phyloP scores from a whole-genome alignment of 2,113 vertebrate genomes.

The Anhinga rufa region DNA sequence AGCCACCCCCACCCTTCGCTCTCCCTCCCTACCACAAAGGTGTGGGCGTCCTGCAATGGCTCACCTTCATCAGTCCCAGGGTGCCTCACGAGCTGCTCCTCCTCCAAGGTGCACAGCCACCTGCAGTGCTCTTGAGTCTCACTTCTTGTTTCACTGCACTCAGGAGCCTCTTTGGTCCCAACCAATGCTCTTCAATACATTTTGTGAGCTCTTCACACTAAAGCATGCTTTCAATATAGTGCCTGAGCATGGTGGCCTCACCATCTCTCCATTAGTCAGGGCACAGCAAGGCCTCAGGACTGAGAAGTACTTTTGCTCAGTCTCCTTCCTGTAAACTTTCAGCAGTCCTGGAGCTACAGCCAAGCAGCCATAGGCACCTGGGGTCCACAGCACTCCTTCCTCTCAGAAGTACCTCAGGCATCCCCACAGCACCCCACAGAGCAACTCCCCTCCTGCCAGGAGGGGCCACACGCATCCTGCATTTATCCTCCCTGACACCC shows the following conservation, averaged over 20 bases:
- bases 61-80: background rate
- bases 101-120: rapidly evolving
- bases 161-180: background rate
- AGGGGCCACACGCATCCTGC: rapidly evolving
- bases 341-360: background rate
- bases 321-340: background rate
- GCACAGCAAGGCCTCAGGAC: too few species aligned
- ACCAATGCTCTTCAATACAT: rapidly evolving
- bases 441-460: rapidly evolving
- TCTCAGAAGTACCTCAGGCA: rapidly evolving
- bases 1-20: background rate
- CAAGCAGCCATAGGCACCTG: background rate
- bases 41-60: rapidly evolving
- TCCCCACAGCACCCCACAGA: rapidly evolving
- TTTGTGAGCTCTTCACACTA: background rate
- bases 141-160: background rate
- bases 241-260: rapidly evolving
- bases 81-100: rapidly evolving
- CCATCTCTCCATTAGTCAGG: rapidly evolving
- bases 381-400: rapidly evolving
- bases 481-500: background rate
- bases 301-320: rapidly evolving
- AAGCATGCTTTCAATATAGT: rapidly evolving
- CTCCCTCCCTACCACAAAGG: background rate
- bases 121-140: rapidly evolving